phyloP scores from a whole-genome alignment of 2,888 invertebrate genomes.

The Melitaea athalia region DNA sequence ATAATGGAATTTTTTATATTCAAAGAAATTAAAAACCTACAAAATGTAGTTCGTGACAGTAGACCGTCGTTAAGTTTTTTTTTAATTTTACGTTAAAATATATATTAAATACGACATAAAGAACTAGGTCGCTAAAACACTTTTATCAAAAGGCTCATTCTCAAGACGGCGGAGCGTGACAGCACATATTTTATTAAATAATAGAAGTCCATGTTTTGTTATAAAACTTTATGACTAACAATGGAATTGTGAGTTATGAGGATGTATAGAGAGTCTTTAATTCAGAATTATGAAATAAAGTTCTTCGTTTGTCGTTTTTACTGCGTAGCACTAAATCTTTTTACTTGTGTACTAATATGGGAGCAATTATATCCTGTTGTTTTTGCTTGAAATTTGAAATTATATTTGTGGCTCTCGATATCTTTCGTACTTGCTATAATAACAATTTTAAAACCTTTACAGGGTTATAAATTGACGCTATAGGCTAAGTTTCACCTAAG shows the following conservation, averaged over 20 bases:
- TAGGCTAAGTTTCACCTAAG: no score
- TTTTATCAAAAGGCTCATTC: conserved; percentile 15
- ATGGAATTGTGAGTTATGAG: conserved; percentile 2
- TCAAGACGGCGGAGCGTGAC: conserved; percentile 10
- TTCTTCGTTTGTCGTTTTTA: background rate
- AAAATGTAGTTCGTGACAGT: background rate
- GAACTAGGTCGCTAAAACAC: conserved; percentile 8
- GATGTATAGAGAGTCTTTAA: conserved; percentile 15
- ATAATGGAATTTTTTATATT: no score
- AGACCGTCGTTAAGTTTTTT: background rate
- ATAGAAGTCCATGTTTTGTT: conserved; percentile 9
- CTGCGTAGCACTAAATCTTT: background rate
- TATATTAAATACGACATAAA: background rate
- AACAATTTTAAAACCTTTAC: no score
- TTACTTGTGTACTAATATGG: no score
- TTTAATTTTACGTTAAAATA: background rate
- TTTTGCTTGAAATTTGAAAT: no score
- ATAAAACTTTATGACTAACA: conserved; percentile 21
- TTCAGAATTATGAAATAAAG: conserved; percentile 9
- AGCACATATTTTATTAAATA: conserved; percentile 23
- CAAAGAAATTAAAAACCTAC: no score
- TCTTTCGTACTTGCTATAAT: no score
- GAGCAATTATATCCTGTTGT: no score
- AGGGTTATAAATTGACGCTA: no score
- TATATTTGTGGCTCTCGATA: no score